Base-by-base conservation (phyloP, 2,797 vertebrate genomes). In the Halcyon leucocephala region DNA sequence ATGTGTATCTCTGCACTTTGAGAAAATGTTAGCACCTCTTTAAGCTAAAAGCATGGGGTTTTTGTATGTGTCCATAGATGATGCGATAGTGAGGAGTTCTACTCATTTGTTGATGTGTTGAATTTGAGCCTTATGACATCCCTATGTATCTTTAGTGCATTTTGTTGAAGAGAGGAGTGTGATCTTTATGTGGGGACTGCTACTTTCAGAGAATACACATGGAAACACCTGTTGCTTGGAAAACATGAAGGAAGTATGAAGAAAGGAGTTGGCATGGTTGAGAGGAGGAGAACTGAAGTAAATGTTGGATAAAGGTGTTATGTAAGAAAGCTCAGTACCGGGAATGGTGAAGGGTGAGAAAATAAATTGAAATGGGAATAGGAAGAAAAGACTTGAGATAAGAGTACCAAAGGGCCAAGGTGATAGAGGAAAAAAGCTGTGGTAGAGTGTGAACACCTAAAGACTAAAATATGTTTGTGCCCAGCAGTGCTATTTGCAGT, bases 131-230 rank as follows among this genome's bases (percentile, higher is more conserved):
- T 41, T 70, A 13, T 7, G 29, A 66, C 6, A 22, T 22, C 4
- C 9, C 2, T 11, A 1, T 19, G 11, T 41, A 6, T 49, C 35
- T 78, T 82, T 57, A 14, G 14, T 5, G 25, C 1, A 4, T 61
- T 84, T 12, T 46, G 16, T 16, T 49, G 28, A 44, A 35, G 8
- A 20, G 9, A 51, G 19, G 6, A 55, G 4, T 15, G 26, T 35
- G 31, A 21, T 70, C 3, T 44, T 33, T 9, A 31, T 0, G 1
- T 24, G 11, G 21, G 28, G 15, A 25, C 57, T 0, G 0, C 15
- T n/a, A 8, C 19, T 37, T 90, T 22, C 22, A 71, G 69, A 44
- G 10, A 20, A 51, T 35, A 15, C 4, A 11, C 4, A 51, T 44
- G 70, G 13, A 20, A n/a, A 55, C 52, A 54, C 2, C 61, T 24